A percentile compares a stretch with the other conserved stretches of the same genome.
Conservation (phyloP, 2,113 vertebrate genomes). For the Campylomormyrus numenius region DNA sequence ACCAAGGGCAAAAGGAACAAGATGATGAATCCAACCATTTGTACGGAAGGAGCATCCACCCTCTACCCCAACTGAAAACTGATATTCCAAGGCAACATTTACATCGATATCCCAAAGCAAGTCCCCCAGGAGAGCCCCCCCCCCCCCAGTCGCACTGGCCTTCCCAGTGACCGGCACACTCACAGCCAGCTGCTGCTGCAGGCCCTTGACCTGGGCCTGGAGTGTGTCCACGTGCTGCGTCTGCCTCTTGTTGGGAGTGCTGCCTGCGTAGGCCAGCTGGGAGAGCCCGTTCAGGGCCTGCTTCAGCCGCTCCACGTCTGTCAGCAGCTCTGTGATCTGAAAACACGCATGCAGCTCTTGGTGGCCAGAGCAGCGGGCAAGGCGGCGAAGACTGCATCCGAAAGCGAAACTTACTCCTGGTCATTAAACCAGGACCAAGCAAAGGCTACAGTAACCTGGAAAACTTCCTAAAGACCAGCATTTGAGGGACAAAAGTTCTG, state of each 20-base stretch:
- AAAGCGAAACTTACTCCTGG: neutral
- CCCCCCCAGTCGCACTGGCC: neutral
- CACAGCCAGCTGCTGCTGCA: conserved; percentile 91
- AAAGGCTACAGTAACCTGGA: neutral
- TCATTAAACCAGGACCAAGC: neutral
- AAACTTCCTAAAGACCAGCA: neutral
- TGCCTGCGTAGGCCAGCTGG: conserved; percentile 76
- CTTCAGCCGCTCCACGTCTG: conserved; percentile 83
- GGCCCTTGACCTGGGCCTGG: conserved; percentile 76
- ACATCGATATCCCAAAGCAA: neutral
- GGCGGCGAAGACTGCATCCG: too few relatives aligned
- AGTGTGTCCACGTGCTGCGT: conserved; percentile 75
- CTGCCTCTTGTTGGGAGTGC: conserved; percentile 75
- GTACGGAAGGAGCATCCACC: neutral
- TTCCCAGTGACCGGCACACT: conserved; percentile 53
- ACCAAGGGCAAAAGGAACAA: neutral
- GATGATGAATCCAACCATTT: neutral
- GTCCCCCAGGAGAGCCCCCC: neutral
- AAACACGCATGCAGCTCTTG: conserved; percentile 4
- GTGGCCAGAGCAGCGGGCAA: neutral
- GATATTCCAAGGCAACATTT: neutral
- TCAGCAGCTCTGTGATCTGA: conserved; percentile 88
- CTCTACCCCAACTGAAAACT: neutral
- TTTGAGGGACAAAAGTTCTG: neutral
- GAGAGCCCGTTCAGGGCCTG: conserved; percentile 85